Conservation (phyloP, 2,113 vertebrate species). For the Nicator chloris region DNA sequence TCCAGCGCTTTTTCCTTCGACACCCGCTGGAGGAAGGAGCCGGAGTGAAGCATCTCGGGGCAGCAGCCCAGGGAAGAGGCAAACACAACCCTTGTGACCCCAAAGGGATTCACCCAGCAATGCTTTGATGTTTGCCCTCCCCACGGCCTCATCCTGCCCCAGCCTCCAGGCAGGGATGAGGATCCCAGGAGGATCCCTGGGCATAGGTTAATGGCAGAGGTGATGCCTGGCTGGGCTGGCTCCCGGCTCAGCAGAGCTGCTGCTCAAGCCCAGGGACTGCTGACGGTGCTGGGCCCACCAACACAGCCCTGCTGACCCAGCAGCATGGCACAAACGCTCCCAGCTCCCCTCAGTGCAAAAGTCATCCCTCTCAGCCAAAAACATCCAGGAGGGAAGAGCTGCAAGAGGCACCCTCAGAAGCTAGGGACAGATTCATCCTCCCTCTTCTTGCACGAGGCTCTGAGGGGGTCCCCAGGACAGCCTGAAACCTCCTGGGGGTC, state of each 20-base stretch:
- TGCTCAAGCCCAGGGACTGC: not conserved
- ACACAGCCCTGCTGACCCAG: not conserved
- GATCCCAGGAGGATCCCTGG: not conserved
- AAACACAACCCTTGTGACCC: accelerated
- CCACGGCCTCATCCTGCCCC: accelerated
- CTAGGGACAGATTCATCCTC: not conserved
- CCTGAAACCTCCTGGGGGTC: not conserved
- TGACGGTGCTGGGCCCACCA: not conserved
- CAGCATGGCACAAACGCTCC: accelerated
- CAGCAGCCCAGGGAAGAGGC: not conserved
- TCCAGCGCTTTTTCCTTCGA: accelerated
- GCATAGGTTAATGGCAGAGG: not conserved
- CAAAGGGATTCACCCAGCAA: not conserved
- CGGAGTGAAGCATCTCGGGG: accelerated
- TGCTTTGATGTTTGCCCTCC: not conserved
- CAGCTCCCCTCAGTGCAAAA: not conserved
- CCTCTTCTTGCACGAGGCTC: accelerated
- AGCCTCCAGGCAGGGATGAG: not conserved
- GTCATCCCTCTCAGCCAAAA: not conserved
- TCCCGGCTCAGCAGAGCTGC: not conserved
- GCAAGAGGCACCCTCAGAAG: accelerated
- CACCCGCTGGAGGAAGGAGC: accelerated
- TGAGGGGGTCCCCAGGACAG: not conserved
- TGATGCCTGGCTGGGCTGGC: not conserved
- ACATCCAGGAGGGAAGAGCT: not conserved